Evolutionary conservation across 2,888 invertebrate species (phyloP).

Genomic region (Odontomyia ornata): DNA sequence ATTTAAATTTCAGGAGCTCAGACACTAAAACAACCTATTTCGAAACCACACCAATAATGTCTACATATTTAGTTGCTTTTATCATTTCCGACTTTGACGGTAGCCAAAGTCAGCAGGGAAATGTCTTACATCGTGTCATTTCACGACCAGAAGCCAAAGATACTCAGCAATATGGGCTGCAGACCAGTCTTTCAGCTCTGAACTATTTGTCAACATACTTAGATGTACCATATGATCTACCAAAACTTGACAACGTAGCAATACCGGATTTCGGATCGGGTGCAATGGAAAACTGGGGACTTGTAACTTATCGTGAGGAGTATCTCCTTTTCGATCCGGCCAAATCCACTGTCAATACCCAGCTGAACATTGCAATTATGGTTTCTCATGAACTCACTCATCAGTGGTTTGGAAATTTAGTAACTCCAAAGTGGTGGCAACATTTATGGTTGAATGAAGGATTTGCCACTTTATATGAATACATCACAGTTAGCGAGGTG

Average conservation of each 20-base stretch:
- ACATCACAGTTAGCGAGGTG: constrained; percentile 57
- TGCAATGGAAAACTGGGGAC: constrained; percentile 96
- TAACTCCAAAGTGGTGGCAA: constrained; percentile 76
- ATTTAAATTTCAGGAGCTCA: neutral
- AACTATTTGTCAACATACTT: constrained; percentile 76
- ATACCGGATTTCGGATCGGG: constrained; percentile 84
- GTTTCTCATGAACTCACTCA: constrained; percentile 73
- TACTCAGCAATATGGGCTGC: constrained; percentile 73
- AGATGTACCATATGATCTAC: constrained; percentile 75
- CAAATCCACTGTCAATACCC: constrained; percentile 56
- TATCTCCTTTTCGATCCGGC: constrained; percentile 57
- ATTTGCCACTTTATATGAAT: constrained; percentile 67
- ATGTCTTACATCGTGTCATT: constrained; percentile 57
- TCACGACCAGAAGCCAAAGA: constrained; percentile 57
- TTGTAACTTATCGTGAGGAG: constrained; percentile 71
- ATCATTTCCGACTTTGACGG: constrained; percentile 70
- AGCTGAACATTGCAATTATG: constrained; percentile 66
- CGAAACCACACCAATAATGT: constrained; percentile 70
- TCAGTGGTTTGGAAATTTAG: constrained; percentile 83
- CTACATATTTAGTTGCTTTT: constrained; percentile 83
- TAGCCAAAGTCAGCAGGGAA: constrained; percentile 53
- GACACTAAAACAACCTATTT: constrained; percentile 55
- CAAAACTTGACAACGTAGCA: constrained; percentile 88
- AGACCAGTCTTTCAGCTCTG: constrained; percentile 76
- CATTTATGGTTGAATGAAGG: constrained; percentile 79